Evolutionary conservation across 1,140 invertebrate genomes (phyloP).

Genomic region (Diprion similis): DNA sequence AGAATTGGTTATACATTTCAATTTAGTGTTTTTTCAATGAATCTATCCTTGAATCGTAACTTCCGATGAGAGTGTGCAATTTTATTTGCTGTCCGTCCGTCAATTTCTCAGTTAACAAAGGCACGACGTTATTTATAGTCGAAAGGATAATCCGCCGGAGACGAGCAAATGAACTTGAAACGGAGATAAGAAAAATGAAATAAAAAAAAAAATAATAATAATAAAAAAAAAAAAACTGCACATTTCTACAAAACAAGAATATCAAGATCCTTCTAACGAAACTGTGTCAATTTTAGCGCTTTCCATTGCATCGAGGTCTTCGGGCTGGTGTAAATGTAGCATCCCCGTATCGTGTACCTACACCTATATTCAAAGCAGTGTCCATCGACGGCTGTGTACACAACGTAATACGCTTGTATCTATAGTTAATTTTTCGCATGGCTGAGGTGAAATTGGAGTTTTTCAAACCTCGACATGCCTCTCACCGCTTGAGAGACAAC

Average conservation of each 20-base stretch:
- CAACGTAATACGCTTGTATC: background rate
- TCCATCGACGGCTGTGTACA: background rate
- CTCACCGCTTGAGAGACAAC: background rate
- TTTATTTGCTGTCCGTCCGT: too few species aligned
- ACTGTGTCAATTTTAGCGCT: conserved; percentile 5
- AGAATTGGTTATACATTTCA: too few species aligned
- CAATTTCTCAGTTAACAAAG: too few species aligned
- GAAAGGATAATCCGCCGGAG: too few species aligned
- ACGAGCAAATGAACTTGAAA: too few species aligned
- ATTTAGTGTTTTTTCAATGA: too few species aligned
- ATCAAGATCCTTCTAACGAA: background rate
- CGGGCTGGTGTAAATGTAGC: background rate
- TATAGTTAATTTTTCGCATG: background rate
- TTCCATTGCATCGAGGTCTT: conserved; percentile 7
- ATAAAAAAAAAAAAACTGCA: too few species aligned
- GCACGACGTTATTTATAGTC: too few species aligned
- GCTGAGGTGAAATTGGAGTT: conserved; percentile 3
- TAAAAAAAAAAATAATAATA: too few species aligned
- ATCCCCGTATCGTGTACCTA: background rate
- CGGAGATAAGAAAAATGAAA: too few species aligned
- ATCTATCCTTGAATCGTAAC: too few species aligned
- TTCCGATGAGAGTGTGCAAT: too few species aligned
- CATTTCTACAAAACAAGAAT: background rate
- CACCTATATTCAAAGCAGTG: background rate
- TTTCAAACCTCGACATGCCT: background rate